These are phyloP conservation scores for Eupithecia exiguata DNA, from an alignment of 2,888 invertebrate species.

Conservation along the genomic window DNA sequence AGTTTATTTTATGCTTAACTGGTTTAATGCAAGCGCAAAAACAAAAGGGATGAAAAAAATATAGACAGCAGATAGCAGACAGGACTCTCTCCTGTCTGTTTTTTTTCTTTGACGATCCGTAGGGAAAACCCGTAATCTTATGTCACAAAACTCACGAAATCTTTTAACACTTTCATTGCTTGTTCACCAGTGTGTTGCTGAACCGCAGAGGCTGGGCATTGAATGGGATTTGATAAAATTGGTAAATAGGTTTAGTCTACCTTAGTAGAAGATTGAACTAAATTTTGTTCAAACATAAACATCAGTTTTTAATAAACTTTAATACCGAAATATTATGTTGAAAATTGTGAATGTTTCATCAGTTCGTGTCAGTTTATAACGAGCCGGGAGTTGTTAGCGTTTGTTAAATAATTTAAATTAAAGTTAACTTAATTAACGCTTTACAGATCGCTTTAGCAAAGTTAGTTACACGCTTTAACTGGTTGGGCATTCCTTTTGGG, in stretches of 20 bases:
- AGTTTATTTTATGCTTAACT: background rate
- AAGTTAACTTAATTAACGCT: conserved; percentile 2
- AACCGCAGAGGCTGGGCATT: background rate
- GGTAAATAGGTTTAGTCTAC: background rate
- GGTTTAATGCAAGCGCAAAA: background rate
- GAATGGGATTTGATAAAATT: background rate
- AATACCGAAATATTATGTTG: background rate
- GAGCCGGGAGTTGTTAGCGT: background rate
- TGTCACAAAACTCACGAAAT: no score
- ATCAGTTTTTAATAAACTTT: background rate
- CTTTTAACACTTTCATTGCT: no score
- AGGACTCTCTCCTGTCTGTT: no score
- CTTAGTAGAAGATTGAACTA: no score
- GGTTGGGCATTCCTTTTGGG: background rate
- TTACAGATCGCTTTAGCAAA: background rate
- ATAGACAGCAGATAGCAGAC: no score
- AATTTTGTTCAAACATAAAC: background rate
- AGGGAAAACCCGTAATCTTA: no score
- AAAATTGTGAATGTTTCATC: background rate
- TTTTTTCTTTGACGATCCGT: no score
- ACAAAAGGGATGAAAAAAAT: background rate
- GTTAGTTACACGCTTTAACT: background rate
- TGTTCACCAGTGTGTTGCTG: background rate
- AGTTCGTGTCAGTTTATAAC: background rate
- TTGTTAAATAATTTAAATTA: background rate